Conservation (phyloP, 1,140 invertebrate species). For the Phenacoccus solenopsis region DNA sequence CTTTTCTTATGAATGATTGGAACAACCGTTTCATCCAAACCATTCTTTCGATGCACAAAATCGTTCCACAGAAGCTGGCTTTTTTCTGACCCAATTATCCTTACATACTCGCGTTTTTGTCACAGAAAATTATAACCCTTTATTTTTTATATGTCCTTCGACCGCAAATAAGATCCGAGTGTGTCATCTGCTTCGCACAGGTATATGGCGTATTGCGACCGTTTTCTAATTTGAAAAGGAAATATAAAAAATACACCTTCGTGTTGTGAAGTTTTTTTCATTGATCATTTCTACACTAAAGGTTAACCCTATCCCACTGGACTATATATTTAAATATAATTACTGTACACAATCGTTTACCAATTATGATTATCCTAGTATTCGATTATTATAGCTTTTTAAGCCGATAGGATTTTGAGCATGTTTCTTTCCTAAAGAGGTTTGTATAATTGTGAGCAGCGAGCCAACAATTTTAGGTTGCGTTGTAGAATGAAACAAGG, state of each 20-base stretch:
- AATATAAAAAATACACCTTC: background rate
- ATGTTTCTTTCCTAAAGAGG: background rate
- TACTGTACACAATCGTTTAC: background rate
- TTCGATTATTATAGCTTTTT: background rate
- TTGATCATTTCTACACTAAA: background rate
- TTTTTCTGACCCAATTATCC: slow-evolving; percentile 17
- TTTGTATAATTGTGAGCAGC: background rate
- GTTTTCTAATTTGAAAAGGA: background rate
- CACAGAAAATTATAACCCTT: background rate
- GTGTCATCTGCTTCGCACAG: slow-evolving; percentile 11
- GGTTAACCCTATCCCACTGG: background rate
- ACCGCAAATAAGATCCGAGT: slow-evolving; percentile 13
- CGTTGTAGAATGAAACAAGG: background rate
- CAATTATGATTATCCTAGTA: background rate
- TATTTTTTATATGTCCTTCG: background rate
- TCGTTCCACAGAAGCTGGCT: background rate
- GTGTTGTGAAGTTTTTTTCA: background rate
- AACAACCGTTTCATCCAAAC: no score
- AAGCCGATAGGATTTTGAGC: background rate
- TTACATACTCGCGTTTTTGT: background rate
- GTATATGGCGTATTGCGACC: background rate
- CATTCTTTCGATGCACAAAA: no score
- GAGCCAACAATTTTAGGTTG: background rate
- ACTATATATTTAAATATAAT: background rate
- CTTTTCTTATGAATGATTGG: no score